A percentile compares a stretch with the other conserved stretches of the same genome.
phyloP scores from a whole-genome alignment of 1,140 invertebrate species.

The Bombus picipes region DNA sequence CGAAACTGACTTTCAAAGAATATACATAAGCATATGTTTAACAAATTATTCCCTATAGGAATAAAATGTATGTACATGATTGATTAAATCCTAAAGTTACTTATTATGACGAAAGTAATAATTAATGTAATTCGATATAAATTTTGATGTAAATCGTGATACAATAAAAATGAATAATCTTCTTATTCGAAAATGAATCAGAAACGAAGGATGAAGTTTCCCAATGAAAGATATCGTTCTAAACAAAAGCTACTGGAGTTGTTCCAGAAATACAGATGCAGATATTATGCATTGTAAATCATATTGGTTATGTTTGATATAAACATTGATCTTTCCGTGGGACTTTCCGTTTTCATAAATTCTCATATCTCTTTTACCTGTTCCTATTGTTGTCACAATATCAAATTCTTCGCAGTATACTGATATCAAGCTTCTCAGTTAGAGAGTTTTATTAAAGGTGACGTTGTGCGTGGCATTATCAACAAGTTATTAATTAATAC shows the following conservation, averaged over 20 bases:
- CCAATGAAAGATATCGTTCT: neutral
- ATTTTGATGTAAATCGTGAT: neutral
- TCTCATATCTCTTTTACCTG: neutral
- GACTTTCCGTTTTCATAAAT: conserved; percentile 9
- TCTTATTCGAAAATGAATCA: neutral
- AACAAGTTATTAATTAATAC: neutral
- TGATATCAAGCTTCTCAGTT: neutral
- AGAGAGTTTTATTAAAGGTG: neutral
- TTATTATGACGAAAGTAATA: neutral
- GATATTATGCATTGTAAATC: neutral
- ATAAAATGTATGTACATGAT: neutral
- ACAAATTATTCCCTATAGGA: neutral
- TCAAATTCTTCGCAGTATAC: neutral
- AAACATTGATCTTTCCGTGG: neutral
- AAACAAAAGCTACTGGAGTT: neutral
- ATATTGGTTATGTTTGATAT: neutral
- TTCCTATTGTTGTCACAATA: neutral
- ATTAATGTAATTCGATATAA: neutral
- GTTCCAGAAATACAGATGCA: neutral
- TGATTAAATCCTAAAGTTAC: neutral
- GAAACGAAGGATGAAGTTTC: neutral
- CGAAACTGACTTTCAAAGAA: neutral
- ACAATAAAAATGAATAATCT: neutral
- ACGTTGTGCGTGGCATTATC: neutral
- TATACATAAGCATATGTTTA: neutral